These are phyloP conservation scores for Actinia tenebrosa DNA, from an alignment of 64 coral and sea anemone species.

Conservation along the genomic window DNA sequence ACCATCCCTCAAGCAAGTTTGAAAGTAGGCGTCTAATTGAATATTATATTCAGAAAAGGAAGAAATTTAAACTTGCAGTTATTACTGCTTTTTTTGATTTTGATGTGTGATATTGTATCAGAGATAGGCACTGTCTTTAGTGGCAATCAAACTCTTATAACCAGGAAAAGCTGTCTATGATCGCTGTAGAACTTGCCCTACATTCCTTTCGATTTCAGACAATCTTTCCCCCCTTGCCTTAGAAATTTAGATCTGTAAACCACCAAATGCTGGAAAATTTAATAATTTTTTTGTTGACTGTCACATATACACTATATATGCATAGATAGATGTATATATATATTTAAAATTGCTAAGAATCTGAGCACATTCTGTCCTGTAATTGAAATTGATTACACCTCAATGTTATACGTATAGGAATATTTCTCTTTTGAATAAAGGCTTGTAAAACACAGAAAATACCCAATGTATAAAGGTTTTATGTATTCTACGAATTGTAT, in stretches of 20 bases:
- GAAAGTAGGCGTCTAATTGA: slow-evolving; percentile 19
- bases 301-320: slow-evolving; percentile 16
- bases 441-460: slow-evolving; percentile 17
- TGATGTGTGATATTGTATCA: slow-evolving; percentile 9
- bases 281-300: not conserved
- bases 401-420: not conserved
- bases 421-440: slow-evolving; percentile 28
- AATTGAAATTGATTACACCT: slow-evolving; percentile 9
- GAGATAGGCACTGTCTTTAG: not conserved
- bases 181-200: not conserved
- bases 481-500: slow-evolving; percentile 9
- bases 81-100: slow-evolving; percentile 9
- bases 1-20: slow-evolving; percentile 18
- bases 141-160: slow-evolving; percentile 9
- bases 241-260: slow-evolving; percentile 2
- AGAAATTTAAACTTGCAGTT: slow-evolving; percentile 13
- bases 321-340: slow-evolving; percentile 16
- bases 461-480: slow-evolving; percentile 7
- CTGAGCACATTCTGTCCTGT: slow-evolving; percentile 13
- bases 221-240: not conserved
- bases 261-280: not conserved
- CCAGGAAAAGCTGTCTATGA: not conserved
- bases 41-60: slow-evolving; percentile 3
- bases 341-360: slow-evolving; percentile 31
- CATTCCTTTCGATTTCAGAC: not conserved